phyloP scores from a whole-genome alignment of 2,888 invertebrate species.

The Andrena trimmerana region DNA sequence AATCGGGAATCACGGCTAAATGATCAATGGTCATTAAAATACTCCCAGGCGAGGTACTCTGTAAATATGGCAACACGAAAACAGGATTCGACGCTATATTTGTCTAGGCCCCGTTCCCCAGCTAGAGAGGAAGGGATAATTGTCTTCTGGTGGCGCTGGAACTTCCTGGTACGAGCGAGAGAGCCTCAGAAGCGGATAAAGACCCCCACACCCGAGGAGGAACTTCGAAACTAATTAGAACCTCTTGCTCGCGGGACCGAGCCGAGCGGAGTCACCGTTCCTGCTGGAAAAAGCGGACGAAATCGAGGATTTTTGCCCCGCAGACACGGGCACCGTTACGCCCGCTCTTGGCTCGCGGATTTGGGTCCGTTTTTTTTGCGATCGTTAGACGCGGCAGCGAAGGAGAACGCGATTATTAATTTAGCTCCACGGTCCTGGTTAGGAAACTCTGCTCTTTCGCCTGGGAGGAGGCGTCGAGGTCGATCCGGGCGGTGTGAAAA shows the following conservation, averaged over 20 bases:
- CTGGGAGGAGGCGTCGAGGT: neutral
- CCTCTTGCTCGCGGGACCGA: conserved; percentile 3
- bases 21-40: neutral
- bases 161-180: conserved; percentile 20
- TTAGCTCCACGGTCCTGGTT: conserved; percentile 20
- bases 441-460: conserved; percentile 12
- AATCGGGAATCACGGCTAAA: neutral
- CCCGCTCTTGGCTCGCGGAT: conserved; percentile 43
- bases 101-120: conserved; percentile 21
- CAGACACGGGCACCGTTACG: conserved; percentile 58
- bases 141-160: conserved; percentile 30
- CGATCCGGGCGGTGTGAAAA: neutral
- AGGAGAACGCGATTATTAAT: conserved; percentile 51
- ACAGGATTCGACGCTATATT: conserved; percentile 31
- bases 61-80: neutral
- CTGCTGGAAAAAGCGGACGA: conserved; percentile 38
- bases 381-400: conserved; percentile 34
- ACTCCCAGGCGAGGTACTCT: too few relatives aligned
- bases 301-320: conserved; percentile 49
- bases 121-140: conserved; percentile 45
- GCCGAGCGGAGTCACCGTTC: neutral
- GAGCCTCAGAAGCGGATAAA: neutral
- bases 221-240: conserved; percentile 41
- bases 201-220: neutral
- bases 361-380: conserved; percentile 43